These are phyloP conservation scores for Pyrrhosoma nymphula DNA, from an alignment of 2,888 invertebrate genomes.

Conservation along the genomic window DNA sequence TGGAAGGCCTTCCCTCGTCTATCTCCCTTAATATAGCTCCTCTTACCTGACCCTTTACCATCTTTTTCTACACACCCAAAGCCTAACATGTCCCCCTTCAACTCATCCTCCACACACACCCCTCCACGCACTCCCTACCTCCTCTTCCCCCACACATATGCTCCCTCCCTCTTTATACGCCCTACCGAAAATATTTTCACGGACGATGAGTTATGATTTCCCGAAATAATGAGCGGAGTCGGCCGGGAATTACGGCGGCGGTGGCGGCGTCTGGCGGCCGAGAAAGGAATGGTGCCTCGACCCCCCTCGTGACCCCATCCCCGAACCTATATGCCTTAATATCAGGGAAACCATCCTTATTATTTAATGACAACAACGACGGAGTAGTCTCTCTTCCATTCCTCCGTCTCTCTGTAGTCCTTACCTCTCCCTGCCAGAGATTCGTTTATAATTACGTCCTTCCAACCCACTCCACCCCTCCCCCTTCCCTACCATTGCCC, in stretches of 20 bases:
- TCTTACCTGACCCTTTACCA: not conserved
- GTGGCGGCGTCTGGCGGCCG: constrained; percentile 34
- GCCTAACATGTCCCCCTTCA: no score
- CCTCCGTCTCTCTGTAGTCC: not conserved
- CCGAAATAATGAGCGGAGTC: constrained; percentile 51
- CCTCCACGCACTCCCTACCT: not conserved
- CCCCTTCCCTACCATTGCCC: not conserved
- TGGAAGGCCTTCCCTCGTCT: no score
- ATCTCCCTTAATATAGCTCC: not conserved
- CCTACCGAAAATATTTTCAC: constrained; percentile 53
- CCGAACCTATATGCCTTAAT: not conserved
- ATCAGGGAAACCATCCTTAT: constrained; percentile 1
- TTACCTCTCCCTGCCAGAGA: not conserved
- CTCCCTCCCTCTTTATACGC: constrained; percentile 26
- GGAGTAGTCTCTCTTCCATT: not conserved
- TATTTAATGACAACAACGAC: constrained; percentile 54
- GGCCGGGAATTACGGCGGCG: constrained; percentile 35
- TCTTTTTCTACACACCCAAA: not conserved
- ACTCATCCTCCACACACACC: not conserved
- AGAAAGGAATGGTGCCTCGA: constrained; percentile 21
- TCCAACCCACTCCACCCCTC: no score
- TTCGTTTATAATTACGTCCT: constrained; percentile 31
- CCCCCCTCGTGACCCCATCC: constrained; percentile 40
- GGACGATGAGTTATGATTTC: constrained; percentile 57
- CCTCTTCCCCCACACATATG: not conserved